Percentiles rank a stretch among this genome's conserved stretches.
Evolutionary conservation across 2,113 vertebrate genomes (phyloP).

Genomic region (Rhea americana): DNA sequence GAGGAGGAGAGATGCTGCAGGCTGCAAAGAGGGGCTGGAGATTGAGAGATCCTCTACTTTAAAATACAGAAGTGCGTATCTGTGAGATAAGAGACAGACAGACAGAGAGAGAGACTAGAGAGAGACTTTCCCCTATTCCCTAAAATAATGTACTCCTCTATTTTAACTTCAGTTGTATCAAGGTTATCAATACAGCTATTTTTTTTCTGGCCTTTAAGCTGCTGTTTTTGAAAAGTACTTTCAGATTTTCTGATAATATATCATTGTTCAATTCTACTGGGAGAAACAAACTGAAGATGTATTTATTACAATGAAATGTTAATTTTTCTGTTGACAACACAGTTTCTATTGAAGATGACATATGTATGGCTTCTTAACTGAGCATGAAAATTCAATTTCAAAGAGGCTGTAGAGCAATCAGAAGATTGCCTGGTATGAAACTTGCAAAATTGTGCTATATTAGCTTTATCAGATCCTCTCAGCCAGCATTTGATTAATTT

Average conservation of each 20-base stretch:
- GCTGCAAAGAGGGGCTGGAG: neutral
- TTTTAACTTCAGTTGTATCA: neutral
- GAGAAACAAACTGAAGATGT: neutral
- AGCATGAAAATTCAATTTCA: neutral
- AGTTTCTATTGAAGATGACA: neutral
- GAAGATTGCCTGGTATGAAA: neutral
- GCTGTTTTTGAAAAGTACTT: neutral
- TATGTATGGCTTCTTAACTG: neutral
- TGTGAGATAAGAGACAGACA: neutral
- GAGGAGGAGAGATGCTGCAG: neutral
- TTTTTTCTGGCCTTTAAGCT: neutral
- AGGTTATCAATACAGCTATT: neutral
- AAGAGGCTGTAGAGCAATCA: neutral
- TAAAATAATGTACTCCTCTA: neutral
- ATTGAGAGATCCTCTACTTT: neutral
- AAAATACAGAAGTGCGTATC: neutral
- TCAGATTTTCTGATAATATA: neutral
- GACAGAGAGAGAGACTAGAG: too few relatives aligned
- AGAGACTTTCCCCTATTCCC: neutral
- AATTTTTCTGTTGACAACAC: neutral
- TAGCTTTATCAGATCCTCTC: neutral
- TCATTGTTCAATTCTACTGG: neutral
- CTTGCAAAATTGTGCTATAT: neutral
- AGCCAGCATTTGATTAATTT: neutral
- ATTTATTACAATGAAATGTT: neutral